These are phyloP conservation scores for Copidosoma floridanum DNA, from an alignment of 1,140 invertebrate genomes.

Conservation along the genomic window DNA sequence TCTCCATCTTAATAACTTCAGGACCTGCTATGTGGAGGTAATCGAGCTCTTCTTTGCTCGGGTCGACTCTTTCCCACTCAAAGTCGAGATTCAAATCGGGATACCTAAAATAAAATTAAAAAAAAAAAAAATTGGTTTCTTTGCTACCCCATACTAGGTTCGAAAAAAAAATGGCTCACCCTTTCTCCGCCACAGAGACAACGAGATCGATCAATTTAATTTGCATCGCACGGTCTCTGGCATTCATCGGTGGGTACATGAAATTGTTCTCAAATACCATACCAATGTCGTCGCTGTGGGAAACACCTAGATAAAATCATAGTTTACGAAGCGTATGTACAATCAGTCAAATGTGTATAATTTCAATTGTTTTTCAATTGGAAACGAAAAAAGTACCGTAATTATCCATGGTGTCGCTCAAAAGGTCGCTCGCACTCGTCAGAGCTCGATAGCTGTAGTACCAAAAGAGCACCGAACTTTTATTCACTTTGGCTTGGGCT, in stretches of 20 bases:
- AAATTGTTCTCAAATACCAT: constrained; percentile 38
- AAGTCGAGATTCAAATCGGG: constrained; percentile 32
- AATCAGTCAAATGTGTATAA: background rate
- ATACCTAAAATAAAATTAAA: constrained; percentile 27
- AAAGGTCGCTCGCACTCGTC: constrained; percentile 49
- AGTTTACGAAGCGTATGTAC: background rate
- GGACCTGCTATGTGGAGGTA: constrained; percentile 55
- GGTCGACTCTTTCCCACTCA: constrained; percentile 36
- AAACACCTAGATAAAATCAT: constrained; percentile 50
- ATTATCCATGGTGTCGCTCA: constrained; percentile 47
- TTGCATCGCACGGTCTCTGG: constrained; percentile 54
- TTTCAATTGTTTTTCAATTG: constrained; percentile 17
- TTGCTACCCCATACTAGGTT: too few species aligned
- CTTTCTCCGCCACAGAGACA: constrained; percentile 55
- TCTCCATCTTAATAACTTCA: constrained; percentile 46
- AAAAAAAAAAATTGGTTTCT: background rate
- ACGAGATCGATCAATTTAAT: constrained; percentile 55
- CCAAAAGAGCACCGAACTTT: constrained; percentile 60
- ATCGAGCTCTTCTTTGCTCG: constrained; percentile 41
- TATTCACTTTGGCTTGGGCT: constrained; percentile 52
- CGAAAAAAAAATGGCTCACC: too few species aligned
- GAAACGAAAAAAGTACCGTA: constrained; percentile 57
- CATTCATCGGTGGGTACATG: constrained; percentile 30
- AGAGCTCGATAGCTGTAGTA: constrained; percentile 55
- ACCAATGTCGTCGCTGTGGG: constrained; percentile 57